Evolutionary conservation across 2,113 vertebrate species (phyloP).

Genomic region (Accipiter cooperii): DNA sequence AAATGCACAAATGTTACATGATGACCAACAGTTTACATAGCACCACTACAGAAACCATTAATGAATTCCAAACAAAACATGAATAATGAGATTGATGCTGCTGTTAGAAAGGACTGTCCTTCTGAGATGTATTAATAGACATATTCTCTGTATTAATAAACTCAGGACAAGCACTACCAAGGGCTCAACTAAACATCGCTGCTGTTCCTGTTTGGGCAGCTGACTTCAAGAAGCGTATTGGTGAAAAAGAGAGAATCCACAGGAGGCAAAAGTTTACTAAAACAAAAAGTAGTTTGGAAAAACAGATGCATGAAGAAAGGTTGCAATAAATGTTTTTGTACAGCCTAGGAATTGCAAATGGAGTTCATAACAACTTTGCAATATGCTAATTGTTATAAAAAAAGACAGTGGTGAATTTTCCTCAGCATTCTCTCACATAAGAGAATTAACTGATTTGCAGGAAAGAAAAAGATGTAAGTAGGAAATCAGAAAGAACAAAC

Average conservation of each 20-base stretch:
- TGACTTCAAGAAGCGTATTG: neutral
- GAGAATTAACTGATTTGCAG: neutral
- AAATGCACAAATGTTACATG: neutral
- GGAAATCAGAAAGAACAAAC: neutral
- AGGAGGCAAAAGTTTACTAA: neutral
- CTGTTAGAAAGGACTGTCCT: neutral
- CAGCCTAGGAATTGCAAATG: neutral
- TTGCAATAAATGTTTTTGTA: neutral
- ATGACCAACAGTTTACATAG: neutral
- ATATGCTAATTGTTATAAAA: neutral
- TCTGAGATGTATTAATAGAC: neutral
- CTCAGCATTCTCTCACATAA: neutral
- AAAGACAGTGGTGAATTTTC: neutral
- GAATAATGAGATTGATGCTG: neutral
- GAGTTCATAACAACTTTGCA: neutral
- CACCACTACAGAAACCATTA: neutral
- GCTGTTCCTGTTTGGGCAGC: neutral
- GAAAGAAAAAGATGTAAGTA: neutral
- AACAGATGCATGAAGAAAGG: neutral
- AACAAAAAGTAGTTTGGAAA: neutral
- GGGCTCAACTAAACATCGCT: neutral
- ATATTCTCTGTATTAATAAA: neutral
- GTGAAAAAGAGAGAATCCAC: neutral
- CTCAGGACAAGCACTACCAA: neutral
- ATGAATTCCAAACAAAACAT: neutral